Base-by-base conservation (phyloP, 2,888 invertebrate genomes). In the Elmis aenea region DNA sequence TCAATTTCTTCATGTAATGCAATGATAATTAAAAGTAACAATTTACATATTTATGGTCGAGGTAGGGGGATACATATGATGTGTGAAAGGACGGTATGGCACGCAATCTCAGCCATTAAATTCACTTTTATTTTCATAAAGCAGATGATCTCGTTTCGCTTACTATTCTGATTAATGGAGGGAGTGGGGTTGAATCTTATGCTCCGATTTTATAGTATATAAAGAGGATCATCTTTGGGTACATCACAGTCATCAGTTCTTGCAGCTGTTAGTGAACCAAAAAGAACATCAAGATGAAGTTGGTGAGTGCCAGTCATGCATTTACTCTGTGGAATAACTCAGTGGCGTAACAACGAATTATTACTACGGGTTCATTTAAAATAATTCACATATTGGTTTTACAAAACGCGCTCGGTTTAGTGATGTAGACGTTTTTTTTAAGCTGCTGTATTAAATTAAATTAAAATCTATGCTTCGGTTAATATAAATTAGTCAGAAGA, bases 61-160 rank as follows among this genome's bases (percentile, higher is more conserved):
- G n/a, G n/a, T n/a, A n/a, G n/a, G n/a, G n/a, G n/a, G n/a, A n/a
- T n/a, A n/a, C n/a, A n/a, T n/a, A n/a, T 11, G 12, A 25, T 3
- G 10, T 24, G 42, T 42, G 42, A 42, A 42, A 42, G 42, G 42
- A 21, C 35, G 30, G 27, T 38, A 35, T 26, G 31, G 38, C 35
- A 35, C 42, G 38, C 34, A 38, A 38, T 4, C 33, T 32, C 14
- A 21, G 35, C 34, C 34, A 38, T 42, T 25, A 18, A 33, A 38
- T 35, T 42, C 42, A 52, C 54, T 52, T 53, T 57, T 59, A 52
- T 58, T 55, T 52, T 52, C 52, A 45, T 51, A 46, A 55, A 52
- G 56, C 52, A 56, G 53, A 55, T 56, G 58, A 57, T 62, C 58
- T 57, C 53, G 56, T 57, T 59, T 57, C 39, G 37, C 38, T 42